Percentiles rank a stretch among this genome's conserved stretches.
phyloP scores from a whole-genome alignment of 1,140 invertebrate genomes.

The Drosophila sturtevanti region DNA sequence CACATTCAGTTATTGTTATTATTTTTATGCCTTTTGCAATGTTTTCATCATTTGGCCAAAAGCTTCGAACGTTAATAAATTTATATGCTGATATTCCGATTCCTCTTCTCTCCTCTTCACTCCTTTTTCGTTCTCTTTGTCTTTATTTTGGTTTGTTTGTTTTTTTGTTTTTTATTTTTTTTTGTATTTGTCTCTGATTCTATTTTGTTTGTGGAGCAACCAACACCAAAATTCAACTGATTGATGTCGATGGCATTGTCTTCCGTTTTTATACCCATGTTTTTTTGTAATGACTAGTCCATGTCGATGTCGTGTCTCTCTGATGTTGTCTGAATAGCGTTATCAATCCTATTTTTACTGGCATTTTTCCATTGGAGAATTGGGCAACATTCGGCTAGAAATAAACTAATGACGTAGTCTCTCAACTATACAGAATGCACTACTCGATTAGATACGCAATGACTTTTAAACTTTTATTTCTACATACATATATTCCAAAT shows the following conservation, averaged over 20 bases:
- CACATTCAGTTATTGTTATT: slow-evolving; percentile 34
- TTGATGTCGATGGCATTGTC: slow-evolving; percentile 3
- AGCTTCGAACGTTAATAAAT: slow-evolving; percentile 42
- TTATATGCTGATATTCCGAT: slow-evolving; percentile 28
- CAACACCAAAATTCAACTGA: slow-evolving; percentile 11
- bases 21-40: slow-evolving; percentile 29
- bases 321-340: background rate
- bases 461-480: background rate
- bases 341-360: slow-evolving; percentile 9
- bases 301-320: slow-evolving; percentile 1
- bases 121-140: slow-evolving; percentile 17
- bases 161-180: slow-evolving; percentile 23
- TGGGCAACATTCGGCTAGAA: slow-evolving; percentile 5
- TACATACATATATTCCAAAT: background rate
- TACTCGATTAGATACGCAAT: slow-evolving; percentile 25
- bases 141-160: slow-evolving; percentile 13
- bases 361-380: background rate
- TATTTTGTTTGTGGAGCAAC: slow-evolving; percentile 50
- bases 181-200: background rate
- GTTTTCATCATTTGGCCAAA: slow-evolving; percentile 47
- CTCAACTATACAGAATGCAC: background rate
- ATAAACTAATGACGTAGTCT: slow-evolving; percentile 43
- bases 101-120: slow-evolving; percentile 12
- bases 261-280: slow-evolving; percentile 11
- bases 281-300: background rate